phyloP scores from a whole-genome alignment of 2,113 vertebrate species.

The Prolemur simus region DNA sequence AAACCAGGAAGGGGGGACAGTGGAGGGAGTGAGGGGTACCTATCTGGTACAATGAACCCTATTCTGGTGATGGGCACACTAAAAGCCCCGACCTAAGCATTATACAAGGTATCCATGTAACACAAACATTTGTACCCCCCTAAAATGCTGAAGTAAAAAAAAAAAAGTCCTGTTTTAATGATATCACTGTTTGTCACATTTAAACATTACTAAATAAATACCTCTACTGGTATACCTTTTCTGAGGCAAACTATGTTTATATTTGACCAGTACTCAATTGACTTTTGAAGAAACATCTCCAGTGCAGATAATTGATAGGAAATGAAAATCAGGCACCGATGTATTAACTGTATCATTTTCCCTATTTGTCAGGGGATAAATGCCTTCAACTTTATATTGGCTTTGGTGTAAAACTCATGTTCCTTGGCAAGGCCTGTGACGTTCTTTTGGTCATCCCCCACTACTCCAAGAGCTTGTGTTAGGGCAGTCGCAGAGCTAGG shows the following conservation, averaged over 20 bases:
- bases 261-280: not conserved
- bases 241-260: not conserved
- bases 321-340: not conserved
- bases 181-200: not conserved
- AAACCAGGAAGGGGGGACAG: too few relatives aligned
- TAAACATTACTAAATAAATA: not conserved
- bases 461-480: not conserved
- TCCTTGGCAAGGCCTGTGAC: not conserved
- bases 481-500: rapidly evolving
- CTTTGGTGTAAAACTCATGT: not conserved
- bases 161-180: not conserved
- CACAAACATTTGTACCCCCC: too few relatives aligned
- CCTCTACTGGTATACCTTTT: not conserved
- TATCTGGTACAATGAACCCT: too few relatives aligned
- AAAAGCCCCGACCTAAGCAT: too few relatives aligned
- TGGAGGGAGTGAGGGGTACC: too few relatives aligned
- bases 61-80: too few relatives aligned
- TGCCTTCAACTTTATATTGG: not conserved
- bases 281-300: not conserved
- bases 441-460: not conserved
- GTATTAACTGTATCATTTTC: not conserved
- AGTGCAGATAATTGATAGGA: not conserved
- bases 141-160: too few relatives aligned
- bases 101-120: too few relatives aligned
- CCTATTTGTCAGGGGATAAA: not conserved